Conservation (phyloP, 2,113 vertebrate species). For the Paramisgurnus dabryanus region DNA sequence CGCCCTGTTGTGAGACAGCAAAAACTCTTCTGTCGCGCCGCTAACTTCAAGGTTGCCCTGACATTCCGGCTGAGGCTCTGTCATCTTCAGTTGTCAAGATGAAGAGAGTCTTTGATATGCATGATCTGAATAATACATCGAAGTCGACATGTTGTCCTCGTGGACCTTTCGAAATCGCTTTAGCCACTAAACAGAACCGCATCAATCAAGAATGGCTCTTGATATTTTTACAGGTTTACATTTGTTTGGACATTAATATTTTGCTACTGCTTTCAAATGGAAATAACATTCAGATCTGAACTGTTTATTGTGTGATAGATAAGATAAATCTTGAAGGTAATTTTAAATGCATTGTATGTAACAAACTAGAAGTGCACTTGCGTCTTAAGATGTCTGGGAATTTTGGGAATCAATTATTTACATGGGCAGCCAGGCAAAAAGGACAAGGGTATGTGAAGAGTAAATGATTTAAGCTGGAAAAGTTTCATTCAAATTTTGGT, state of each 20-base stretch:
- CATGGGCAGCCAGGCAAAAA: neutral
- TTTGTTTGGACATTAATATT: neutral
- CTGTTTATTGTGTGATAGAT: neutral
- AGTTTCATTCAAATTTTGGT: neutral
- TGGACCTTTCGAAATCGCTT: conserved; percentile 26
- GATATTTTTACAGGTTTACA: neutral
- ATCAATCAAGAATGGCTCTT: conserved; percentile 14
- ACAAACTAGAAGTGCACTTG: neutral
- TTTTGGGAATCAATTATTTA: conserved; percentile 30
- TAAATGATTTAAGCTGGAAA: neutral
- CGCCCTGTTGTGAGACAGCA: conserved; percentile 18
- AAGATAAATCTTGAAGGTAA: neutral
- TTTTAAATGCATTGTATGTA: neutral
- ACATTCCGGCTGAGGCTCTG: conserved; percentile 36
- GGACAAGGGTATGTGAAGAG: neutral
- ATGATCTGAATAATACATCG: conserved; percentile 61
- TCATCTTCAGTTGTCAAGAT: conserved; percentile 41
- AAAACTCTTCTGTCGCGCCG: conserved; percentile 22
- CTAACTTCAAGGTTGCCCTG: conserved; percentile 35
- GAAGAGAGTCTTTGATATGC: conserved; percentile 56
- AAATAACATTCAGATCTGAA: neutral
- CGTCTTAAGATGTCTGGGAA: neutral
- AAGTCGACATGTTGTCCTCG: conserved; percentile 40
- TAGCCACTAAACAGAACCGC: conserved; percentile 16
- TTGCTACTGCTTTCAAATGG: neutral